Conservation (phyloP, 2,113 vertebrate species). For the Cranoglanis bouderius region DNA sequence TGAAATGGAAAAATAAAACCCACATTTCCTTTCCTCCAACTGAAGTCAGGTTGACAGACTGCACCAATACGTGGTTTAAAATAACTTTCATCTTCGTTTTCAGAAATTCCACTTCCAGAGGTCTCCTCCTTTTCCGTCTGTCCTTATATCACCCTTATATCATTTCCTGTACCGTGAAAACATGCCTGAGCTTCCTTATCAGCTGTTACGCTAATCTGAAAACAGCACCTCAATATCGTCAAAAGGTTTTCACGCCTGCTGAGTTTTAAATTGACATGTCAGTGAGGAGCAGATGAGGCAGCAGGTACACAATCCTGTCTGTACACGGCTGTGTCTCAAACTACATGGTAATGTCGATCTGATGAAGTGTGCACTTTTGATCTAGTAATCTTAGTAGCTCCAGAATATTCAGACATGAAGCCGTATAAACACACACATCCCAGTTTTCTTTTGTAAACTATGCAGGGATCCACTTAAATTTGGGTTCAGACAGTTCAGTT, state of each 20-base stretch:
- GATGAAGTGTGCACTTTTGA: neutral
- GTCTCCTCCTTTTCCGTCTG: neutral
- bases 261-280: neutral
- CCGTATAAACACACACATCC: too few relatives aligned
- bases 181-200: neutral
- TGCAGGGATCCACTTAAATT: neutral
- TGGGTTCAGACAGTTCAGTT: too few relatives aligned
- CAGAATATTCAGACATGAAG: neutral
- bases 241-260: neutral
- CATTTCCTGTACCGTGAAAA: neutral
- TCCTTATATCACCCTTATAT: neutral
- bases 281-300: neutral
- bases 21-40: neutral
- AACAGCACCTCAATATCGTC: neutral
- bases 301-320: neutral
- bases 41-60: neutral
- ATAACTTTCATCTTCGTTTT: neutral
- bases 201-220: neutral
- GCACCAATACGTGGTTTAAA: neutral
- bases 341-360: neutral
- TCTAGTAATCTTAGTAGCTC: neutral
- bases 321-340: neutral
- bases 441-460: neutral
- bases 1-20: constrained; percentile 25
- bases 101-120: neutral